Conservation (phyloP, 2,797 vertebrate genomes). For the Muscicapa striata region DNA sequence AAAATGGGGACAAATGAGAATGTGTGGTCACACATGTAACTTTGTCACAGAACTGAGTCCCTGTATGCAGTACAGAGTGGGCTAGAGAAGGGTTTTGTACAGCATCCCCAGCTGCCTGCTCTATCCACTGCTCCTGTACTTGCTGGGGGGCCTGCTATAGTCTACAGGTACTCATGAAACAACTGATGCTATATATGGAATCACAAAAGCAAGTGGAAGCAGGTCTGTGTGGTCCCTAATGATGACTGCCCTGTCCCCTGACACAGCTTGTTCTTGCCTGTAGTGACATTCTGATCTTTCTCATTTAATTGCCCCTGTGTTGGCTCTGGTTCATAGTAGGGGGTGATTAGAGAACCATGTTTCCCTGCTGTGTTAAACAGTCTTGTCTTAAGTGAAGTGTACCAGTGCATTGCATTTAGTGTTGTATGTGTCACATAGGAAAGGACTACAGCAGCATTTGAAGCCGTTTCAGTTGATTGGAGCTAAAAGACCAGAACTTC, state of each 20-base stretch:
- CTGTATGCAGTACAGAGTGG: not conserved
- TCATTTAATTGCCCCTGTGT: constrained; percentile 8
- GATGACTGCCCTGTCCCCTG: not conserved
- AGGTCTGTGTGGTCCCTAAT: not conserved
- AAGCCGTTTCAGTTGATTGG: constrained; percentile 37
- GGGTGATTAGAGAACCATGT: not conserved
- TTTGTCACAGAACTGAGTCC: not conserved
- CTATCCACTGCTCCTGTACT: not conserved
- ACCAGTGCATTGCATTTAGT: not conserved
- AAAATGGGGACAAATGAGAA: not conserved
- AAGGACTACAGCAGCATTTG: not conserved
- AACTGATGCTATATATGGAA: not conserved
- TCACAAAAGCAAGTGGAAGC: not conserved
- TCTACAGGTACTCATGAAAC: not conserved
- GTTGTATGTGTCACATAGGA: not conserved
- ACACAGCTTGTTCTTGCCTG: not conserved
- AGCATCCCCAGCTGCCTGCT: not conserved
- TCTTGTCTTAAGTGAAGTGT: not conserved
- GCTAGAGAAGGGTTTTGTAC: not conserved
- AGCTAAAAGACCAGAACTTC: constrained; percentile 49
- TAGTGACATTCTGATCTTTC: constrained; percentile 38
- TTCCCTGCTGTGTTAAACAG: constrained; percentile 40
- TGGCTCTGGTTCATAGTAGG: not conserved
- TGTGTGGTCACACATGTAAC: not conserved
- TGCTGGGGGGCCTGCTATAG: not conserved